Evolutionary conservation across 2,797 vertebrate species (phyloP), one percentile per base, ranked within the genome.

Genomic region (Acrossocheilus fasciatus): DNA sequence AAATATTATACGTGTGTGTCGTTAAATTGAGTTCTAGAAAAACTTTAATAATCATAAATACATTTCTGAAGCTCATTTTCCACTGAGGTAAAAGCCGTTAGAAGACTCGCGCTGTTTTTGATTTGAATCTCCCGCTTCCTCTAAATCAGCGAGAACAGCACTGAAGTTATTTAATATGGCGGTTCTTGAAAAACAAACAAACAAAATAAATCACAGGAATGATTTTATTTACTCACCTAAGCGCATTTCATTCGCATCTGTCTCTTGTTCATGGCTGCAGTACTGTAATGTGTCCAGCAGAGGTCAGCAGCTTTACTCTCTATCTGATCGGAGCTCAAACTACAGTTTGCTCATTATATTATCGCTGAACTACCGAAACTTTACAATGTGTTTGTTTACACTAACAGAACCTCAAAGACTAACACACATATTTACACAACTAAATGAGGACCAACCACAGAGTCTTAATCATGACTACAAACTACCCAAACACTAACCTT

Each of bases 241-340:
- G 12, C 12, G 1, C 30, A 6, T 15, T 50, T n/a, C 4, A 9
- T 50, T 74, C 8, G 7, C 26, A 2, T 26, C 6, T 11, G 15
- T 34, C 4, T 4, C 45, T 30, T 9, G 74, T 12, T 3, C 0
- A 1, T 47, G n/a, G 3, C 45, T 50, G 72, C 72, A 41, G 34
- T 59, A 4, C 20, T 4, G 75, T 18, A 3, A 2, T 10, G 76
- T 62, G 1, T 18, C 76, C 76, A 43, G 36, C 36, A 78, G 76
- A 78, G 76, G 76, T 26, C 76, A 78, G 76, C 54, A 78, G 36
- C 30, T 34, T 54, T 36, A 54, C 74, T 76, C 4, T 20, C 26
- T 66, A 10, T 10, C 26, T 4, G 39, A 45, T 36, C 18, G 2
- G 20, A 57, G 50, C 75, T 59, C 52, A 15, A 76, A 14, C 17